These are phyloP conservation scores for Galago senegalensis DNA, from an alignment of 2,797 vertebrate genomes.

Conservation along the genomic window DNA sequence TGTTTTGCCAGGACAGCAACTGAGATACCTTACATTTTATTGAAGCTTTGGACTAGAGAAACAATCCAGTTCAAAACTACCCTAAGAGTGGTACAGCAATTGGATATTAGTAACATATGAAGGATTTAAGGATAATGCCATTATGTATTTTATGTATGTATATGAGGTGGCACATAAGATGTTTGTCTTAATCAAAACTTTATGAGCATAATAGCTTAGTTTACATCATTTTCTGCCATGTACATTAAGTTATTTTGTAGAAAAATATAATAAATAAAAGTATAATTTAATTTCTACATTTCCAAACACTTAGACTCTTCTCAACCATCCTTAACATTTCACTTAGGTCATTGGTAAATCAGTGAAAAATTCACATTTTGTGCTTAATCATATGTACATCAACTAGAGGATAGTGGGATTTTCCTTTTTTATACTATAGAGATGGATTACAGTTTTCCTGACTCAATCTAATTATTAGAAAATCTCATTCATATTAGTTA, in stretches of 20 bases:
- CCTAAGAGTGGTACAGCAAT: background rate
- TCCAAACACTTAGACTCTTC: conserved; percentile 35
- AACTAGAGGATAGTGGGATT: conserved; percentile 7
- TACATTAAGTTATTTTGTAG: conserved; percentile 56
- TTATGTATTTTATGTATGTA: background rate
- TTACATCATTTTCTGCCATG: conserved; percentile 26
- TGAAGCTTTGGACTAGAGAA: conserved; percentile 30
- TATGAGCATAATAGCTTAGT: conserved; percentile 1
- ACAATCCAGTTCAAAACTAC: background rate
- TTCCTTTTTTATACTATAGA: conserved; percentile 26
- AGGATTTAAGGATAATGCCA: conserved; percentile 1
- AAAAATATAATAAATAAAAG: conserved; percentile 45
- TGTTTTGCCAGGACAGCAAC: conserved; percentile 41
- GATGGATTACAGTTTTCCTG: conserved; percentile 45
- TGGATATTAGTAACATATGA: background rate
- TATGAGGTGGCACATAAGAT: background rate
- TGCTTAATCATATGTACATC: conserved; percentile 13
- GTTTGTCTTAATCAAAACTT: conserved; percentile 9
- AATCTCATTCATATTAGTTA: conserved; percentile 41
- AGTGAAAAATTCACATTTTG: conserved; percentile 35
- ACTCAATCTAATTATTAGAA: conserved; percentile 10
- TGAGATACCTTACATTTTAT: background rate
- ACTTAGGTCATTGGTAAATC: conserved; percentile 19
- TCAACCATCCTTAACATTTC: conserved; percentile 23
- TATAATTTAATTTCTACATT: conserved; percentile 53